Evolutionary conservation across 35 echinoderm and acorn worm species (phyloP), one percentile per base, ranked within the genome.

Genomic region (Heliocidaris tuberculata): DNA sequence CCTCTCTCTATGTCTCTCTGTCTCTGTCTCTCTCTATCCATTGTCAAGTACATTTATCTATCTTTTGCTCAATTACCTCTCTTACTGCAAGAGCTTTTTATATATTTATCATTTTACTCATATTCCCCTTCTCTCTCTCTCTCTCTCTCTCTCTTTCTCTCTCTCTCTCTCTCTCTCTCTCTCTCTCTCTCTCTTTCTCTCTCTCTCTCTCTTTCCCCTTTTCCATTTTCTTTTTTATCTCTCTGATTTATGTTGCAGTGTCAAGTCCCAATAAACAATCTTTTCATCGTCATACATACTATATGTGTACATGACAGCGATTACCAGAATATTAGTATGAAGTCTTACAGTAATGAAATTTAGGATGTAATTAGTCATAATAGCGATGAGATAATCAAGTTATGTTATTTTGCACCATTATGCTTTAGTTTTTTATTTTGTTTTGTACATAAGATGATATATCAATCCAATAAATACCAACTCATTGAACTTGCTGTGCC

Each of bases 401-500:
- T 19, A 17, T 78, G 65, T 78, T 78, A 78, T n/a, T 78, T 78
- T 78, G 65, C 65, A 78, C 65, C 65, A 78, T 78, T 78, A 78
- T 78, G 65, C 65, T 78, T 27, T 78, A n/a, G 27, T 78, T 78
- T 78, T 78, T 78, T 78, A 78, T 42, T 19, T 78, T 21, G 6
- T 78, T 78, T 78, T 78, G 65, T 78, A 78, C 7, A 78, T 78
- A 78, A 78, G 65, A 78, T 78, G 65, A 19, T 78, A 78, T 78
- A 78, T 78, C 65, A 78, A 42, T 42, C 35, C 35, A 42, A 78
- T 78, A 78, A 78, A 78, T 78, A 78, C 27, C 65, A 78, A 78
- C 65, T 78, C 65, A 78, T 78, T 78, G 65, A 78, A 78, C 65
- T 78, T 78, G 65, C 15, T n/a, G n/a, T n/a, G n/a, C n/a, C n/a